Percentiles rank a stretch among this genome's conserved stretches.
Conservation (phyloP, 2,113 vertebrate species). For the Carassius gibelio region DNA sequence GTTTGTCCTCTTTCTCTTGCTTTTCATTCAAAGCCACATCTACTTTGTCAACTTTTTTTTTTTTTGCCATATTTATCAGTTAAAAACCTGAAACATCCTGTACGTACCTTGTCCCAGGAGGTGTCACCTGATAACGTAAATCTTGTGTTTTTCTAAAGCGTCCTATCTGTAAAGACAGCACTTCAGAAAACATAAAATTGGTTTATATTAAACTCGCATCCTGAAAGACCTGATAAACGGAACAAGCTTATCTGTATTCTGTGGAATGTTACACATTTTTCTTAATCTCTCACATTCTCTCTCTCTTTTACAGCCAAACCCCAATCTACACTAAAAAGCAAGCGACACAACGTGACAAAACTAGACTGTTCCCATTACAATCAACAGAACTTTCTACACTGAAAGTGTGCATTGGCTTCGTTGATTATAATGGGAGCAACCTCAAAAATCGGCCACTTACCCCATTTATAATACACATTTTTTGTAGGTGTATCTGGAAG, state of each 20-base stretch:
- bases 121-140: background rate
- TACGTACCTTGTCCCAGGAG: background rate
- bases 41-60: background rate
- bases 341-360: background rate
- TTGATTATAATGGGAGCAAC: conserved; percentile 13
- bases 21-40: background rate
- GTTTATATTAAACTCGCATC: background rate
- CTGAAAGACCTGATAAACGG: conserved; percentile 8
- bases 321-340: background rate
- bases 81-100: background rate
- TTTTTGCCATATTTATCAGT: background rate
- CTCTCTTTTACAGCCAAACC: background rate
- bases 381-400: background rate
- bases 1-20: background rate
- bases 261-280: background rate
- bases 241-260: conserved; percentile 7
- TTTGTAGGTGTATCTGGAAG: background rate
- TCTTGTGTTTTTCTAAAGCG: conserved; percentile 1
- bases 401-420: background rate
- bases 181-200: background rate
- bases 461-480: background rate
- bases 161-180: background rate
- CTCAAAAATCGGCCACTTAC: background rate
- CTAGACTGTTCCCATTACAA: conserved; percentile 9
- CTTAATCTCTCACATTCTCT: conserved; percentile 3